Base-by-base conservation (phyloP, 2,797 vertebrate species). In the Percopsis omiscomaycus region DNA sequence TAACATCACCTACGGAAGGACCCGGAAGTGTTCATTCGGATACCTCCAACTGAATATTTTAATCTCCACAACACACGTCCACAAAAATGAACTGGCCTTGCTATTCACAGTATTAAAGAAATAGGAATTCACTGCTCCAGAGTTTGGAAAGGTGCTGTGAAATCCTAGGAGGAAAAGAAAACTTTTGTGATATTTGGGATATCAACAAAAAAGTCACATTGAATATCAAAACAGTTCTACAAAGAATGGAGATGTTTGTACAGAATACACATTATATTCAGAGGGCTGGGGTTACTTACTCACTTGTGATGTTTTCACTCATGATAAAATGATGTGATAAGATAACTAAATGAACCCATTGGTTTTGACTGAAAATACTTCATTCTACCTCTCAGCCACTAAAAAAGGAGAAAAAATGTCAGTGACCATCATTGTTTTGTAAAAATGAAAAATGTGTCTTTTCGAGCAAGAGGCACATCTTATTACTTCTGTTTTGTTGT, bases 1-100 rank as follows among this genome's bases (percentile, higher is more conserved):
- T 99, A 93, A 99, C 96, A 91, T 99, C 97, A 88, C 97, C 97
- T 89, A 99, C 97, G 92, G 97, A 99, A 98, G 97, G 97, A 93
- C 97, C 97, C 71, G 97, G 96, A 90, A 99, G 97, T 72, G 96
- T 98, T 88, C 97, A 98, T 93, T 99, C 97, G 88, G 97, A 98
- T 92, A 98, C 97, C 91, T 98, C 96, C 94, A 99, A 98, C 94
- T 99, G 95, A 99, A 95, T 93, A 92, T 85, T 89, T 89, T 76
- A 81, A 77, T 84, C 80, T 85, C 64, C 61, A 54, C 89, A 80
- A 37, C 88, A 78, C 67, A 75, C 66, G 22, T 22, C 22, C 22
- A 22, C 57, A 75, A 63, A 66, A 77, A 86, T 80, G 83, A 76
- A 90, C 90, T 89, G 88, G 85, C 79, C 80, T 85, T 81, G 78